phyloP scores from a whole-genome alignment of 2,797 vertebrate genomes.

The Peromyscus nudipes region DNA sequence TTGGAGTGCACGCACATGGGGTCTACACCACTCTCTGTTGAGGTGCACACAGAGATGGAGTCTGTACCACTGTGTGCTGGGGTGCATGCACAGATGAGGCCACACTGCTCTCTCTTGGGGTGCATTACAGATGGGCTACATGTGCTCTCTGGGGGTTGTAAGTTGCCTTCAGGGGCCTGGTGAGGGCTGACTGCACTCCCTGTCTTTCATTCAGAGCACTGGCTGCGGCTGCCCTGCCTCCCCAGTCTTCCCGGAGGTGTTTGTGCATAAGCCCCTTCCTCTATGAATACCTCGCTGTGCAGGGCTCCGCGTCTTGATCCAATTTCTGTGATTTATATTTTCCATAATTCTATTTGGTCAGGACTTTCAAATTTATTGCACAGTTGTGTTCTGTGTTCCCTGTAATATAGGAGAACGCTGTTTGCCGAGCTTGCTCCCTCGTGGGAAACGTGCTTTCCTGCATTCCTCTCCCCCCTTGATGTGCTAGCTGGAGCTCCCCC shows the following conservation, averaged over 20 bases:
- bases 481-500: neutral
- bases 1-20: neutral
- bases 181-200: neutral
- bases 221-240: neutral
- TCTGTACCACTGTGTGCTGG: neutral
- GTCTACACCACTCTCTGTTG: neutral
- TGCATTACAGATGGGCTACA: neutral
- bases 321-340: constrained; percentile 79
- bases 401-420: constrained; percentile 4
- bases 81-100: neutral
- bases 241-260: neutral
- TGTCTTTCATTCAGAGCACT: neutral
- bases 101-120: neutral
- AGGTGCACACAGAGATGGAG: neutral
- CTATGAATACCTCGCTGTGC: constrained; percentile 56
- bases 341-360: constrained; percentile 74
- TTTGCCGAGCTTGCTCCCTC: neutral
- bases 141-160: neutral
- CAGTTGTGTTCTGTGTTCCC: constrained; percentile 60
- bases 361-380: constrained; percentile 50
- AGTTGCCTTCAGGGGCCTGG: neutral
- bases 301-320: constrained; percentile 63
- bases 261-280: constrained; percentile 4
- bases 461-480: neutral
- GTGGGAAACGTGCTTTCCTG: neutral